phyloP scores from a whole-genome alignment of 2,797 vertebrate genomes.

The Enteromius radiatus region DNA sequence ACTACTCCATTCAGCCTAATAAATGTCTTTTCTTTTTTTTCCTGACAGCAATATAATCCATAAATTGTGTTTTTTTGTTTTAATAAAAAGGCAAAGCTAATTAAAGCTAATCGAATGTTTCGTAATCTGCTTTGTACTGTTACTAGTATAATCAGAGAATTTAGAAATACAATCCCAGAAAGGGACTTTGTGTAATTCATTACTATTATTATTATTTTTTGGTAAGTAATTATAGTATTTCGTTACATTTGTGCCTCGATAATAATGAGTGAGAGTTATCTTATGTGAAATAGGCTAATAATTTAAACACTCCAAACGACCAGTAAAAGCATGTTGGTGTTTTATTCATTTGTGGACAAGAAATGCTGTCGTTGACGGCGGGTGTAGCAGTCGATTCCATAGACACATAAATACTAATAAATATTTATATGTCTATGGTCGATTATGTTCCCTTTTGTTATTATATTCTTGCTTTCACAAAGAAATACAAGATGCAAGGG shows the following conservation, averaged over 20 bases:
- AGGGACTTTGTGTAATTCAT: too few species aligned
- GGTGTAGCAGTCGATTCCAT: not conserved
- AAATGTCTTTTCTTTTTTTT: too few species aligned
- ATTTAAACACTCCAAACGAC: not conserved
- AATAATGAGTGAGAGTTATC: not conserved
- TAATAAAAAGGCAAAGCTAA: not conserved
- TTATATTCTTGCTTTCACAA: not conserved
- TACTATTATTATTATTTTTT: not conserved
- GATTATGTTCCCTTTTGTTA: too few species aligned
- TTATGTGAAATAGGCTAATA: not conserved
- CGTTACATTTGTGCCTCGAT: not conserved
- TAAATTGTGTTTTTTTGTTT: not conserved
- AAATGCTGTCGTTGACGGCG: slow-evolving; percentile 9
- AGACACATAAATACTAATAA: too few species aligned
- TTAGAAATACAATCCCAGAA: too few species aligned
- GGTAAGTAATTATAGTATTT: not conserved
- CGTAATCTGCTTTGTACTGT: not conserved
- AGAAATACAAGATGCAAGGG: not conserved
- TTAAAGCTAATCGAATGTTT: not conserved
- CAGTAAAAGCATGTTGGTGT: not conserved
- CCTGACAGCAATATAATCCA: too few species aligned
- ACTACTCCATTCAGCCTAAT: not conserved
- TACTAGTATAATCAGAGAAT: not conserved
- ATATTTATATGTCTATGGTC: too few species aligned
- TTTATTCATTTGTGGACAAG: slow-evolving; percentile 1